Evolutionary conservation across 2,113 vertebrate genomes (phyloP).

Genomic region (Ctenodactylus gundi): DNA sequence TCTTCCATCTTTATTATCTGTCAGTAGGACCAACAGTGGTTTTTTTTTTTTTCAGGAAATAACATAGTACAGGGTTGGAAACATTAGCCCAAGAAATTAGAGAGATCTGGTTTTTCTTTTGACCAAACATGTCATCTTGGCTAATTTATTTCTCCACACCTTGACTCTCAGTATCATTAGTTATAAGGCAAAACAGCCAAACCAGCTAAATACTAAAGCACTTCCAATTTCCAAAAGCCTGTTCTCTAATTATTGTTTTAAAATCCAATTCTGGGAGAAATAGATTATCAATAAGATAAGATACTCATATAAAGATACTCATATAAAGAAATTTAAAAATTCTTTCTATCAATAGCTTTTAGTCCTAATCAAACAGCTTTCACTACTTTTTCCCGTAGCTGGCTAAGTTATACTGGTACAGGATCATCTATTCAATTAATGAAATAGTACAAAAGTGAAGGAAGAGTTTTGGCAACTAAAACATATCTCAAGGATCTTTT

Average conservation of each 20-base stretch:
- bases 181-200: background rate
- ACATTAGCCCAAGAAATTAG: background rate
- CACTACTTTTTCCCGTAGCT: background rate
- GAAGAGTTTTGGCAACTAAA: background rate
- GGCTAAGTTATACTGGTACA: background rate
- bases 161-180: background rate
- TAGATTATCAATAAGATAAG: conserved; percentile 13
- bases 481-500: background rate
- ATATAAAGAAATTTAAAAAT: background rate
- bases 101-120: background rate
- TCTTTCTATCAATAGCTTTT: background rate
- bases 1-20: background rate
- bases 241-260: background rate
- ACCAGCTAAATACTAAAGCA: background rate
- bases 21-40: background rate
- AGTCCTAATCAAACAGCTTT: background rate
- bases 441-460: background rate
- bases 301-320: background rate
- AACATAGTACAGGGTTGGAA: background rate
- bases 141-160: background rate
- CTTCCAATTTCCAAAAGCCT: background rate
- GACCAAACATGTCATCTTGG: background rate
- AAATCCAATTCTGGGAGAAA: background rate
- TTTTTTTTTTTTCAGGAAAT: background rate
- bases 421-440: background rate